Conservation (phyloP, 2,888 invertebrate genomes). For the Lobophora halterata region DNA sequence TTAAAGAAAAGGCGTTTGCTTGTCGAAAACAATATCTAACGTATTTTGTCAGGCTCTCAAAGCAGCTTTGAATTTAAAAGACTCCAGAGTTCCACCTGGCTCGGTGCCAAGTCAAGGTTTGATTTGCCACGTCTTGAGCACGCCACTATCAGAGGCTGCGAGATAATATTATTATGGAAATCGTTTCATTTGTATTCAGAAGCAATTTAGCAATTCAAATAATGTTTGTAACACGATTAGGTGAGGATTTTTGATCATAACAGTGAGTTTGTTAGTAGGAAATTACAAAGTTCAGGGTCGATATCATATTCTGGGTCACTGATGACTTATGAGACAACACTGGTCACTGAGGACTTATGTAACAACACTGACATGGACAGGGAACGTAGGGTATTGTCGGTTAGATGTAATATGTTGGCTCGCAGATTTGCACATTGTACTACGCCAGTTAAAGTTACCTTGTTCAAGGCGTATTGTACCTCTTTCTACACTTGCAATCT, state of each 20-base stretch:
- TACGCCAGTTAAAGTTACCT: too few relatives aligned
- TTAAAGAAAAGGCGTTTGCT: too few relatives aligned
- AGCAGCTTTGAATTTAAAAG: slow-evolving; percentile 10
- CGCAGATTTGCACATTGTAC: too few relatives aligned
- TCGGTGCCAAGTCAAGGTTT: slow-evolving; percentile 13
- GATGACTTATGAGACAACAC: too few relatives aligned
- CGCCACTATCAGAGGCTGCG: slow-evolving; percentile 1
- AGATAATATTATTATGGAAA: slow-evolving; percentile 24
- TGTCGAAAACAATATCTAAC: slow-evolving; percentile 4
- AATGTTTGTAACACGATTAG: slow-evolving; percentile 16
- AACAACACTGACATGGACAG: too few relatives aligned
- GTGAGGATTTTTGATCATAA: slow-evolving; percentile 7
- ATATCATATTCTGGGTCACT: too few relatives aligned
- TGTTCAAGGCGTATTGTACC: too few relatives aligned
- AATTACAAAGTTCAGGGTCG: background rate
- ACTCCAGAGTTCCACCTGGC: slow-evolving; percentile 15
- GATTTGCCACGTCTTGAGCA: slow-evolving; percentile 9
- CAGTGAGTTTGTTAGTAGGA: slow-evolving; percentile 5
- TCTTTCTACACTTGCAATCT: too few relatives aligned
- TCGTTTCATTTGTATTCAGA: slow-evolving; percentile 22
- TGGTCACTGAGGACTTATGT: too few relatives aligned
- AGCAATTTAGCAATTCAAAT: slow-evolving; percentile 21
- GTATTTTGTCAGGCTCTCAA: slow-evolving; percentile 4
- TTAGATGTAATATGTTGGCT: too few relatives aligned
- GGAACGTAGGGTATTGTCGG: too few relatives aligned